Evolutionary conservation across 2,113 vertebrate genomes (phyloP).

Genomic region (Nerophis lumbriciformis): DNA sequence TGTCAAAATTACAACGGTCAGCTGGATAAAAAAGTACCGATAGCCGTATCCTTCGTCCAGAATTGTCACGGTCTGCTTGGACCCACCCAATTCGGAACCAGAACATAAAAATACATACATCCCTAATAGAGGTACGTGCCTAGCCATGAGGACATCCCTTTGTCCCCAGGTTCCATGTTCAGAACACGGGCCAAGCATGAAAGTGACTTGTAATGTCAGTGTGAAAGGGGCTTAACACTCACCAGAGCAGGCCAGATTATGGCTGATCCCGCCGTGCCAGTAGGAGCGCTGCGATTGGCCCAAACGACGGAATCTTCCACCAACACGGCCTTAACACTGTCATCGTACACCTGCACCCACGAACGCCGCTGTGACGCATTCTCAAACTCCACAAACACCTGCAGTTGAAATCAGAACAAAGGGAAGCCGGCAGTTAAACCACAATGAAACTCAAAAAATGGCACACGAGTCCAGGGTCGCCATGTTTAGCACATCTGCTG

Average conservation of each 20-base stretch:
- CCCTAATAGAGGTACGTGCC: too few relatives aligned
- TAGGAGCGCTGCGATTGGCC: slow-evolving; percentile 77
- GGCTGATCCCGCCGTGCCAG: slow-evolving; percentile 66
- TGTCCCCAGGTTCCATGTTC: too few relatives aligned
- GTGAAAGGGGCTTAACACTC: slow-evolving; percentile 51
- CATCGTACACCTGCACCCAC: slow-evolving; percentile 93
- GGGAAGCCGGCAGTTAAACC: neutral
- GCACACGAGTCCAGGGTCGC: too few relatives aligned
- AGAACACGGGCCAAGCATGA: too few relatives aligned
- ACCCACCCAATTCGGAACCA: too few relatives aligned
- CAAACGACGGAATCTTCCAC: slow-evolving; percentile 90
- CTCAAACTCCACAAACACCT: slow-evolving; percentile 97
- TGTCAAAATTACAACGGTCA: too few relatives aligned
- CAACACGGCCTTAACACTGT: slow-evolving; percentile 86
- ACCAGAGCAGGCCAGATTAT: slow-evolving; percentile 91
- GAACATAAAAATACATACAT: too few relatives aligned
- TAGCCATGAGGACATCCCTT: too few relatives aligned
- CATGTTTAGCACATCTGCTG: too few relatives aligned
- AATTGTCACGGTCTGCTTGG: too few relatives aligned
- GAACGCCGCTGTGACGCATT: slow-evolving; percentile 79
- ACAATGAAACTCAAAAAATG: neutral
- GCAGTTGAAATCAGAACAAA: slow-evolving; percentile 15
- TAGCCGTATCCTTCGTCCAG: too few relatives aligned
- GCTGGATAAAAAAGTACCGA: too few relatives aligned
- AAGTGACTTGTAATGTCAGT: neutral